Evolutionary conservation across 2,797 vertebrate genomes (phyloP), one percentile per base, ranked within the genome.

Genomic region (Tamandua tetradactyla): DNA sequence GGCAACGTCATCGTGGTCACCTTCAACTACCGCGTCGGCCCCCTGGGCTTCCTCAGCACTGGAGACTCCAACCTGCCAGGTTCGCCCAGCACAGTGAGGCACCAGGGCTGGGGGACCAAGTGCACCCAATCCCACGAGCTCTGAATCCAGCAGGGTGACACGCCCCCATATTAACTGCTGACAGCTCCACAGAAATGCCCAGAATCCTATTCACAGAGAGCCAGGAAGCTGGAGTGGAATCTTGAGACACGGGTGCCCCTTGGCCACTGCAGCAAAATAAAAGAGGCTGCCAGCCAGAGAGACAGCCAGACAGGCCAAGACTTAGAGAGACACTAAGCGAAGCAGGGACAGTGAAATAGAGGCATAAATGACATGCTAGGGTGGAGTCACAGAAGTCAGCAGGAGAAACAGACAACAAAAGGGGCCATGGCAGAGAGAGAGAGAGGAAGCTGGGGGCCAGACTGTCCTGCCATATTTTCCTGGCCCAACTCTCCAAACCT

Each of bases 1-100:
- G 99, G 99, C 68, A 98, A 99, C 0, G 99, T 99, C 95, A 99
- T 99, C 0, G 99, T 99, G 94, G 99, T 99, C 97, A 99, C 99
- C 0, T 0, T 99, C 85, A 99, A 98, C 96, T 99, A 99, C 88
- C 99, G 99, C 0, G 91, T 99, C 2, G 99, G 99, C 13, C 97
- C 99, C 3, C 97, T 99, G 79, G 99, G 99, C 72, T 99, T 99
- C 98, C 98, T 99, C 94, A 99, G 99, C 98, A 99, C 99, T 0
- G 99, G 99, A 64, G 99, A 99, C 0, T 35, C 98, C 18, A 98
- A 97, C 30, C 8, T 98, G 82, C 99, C 99, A 94, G 99, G 99
- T 99, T 1, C 2, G 66, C 12, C 0, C n/a, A 18, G 15, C 0
- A 0, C 8, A 42, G 7, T 0, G 66, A 30, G 35, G 52, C 17